These are phyloP conservation scores for Callorhinus ursinus DNA, from an alignment of 2,113 vertebrate species.

Conservation along the genomic window DNA sequence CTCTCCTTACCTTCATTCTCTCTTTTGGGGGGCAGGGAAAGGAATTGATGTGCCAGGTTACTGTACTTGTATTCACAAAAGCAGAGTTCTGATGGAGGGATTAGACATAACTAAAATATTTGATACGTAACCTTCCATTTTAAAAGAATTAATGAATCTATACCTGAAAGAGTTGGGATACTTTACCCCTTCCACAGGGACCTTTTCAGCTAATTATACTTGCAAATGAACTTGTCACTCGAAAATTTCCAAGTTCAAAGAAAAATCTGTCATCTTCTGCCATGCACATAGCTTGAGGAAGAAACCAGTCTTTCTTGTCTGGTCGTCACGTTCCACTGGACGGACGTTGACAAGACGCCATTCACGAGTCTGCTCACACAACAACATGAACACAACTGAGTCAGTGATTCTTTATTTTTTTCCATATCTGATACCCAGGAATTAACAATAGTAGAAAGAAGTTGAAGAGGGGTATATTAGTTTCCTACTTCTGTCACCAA, in stretches of 20 bases:
- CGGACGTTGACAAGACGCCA: not conserved
- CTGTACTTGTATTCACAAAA: slow-evolving; percentile 14
- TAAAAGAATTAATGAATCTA: slow-evolving; percentile 43
- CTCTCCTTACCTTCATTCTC: not conserved
- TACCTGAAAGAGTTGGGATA: slow-evolving; percentile 22
- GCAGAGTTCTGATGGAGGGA: not conserved
- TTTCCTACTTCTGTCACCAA: not conserved
- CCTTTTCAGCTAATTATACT: slow-evolving; percentile 30
- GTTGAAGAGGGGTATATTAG: not conserved
- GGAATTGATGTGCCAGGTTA: not conserved
- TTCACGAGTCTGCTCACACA: not conserved
- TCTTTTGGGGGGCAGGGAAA: not conserved
- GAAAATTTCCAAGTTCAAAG: slow-evolving; percentile 50
- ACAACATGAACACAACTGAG: not conserved
- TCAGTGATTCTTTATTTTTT: not conserved
- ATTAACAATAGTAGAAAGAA: not conserved
- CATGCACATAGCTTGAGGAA: not conserved
- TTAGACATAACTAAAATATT: slow-evolving; percentile 32
- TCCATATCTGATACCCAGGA: not conserved
- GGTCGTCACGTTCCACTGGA: not conserved
- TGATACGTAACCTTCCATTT: slow-evolving; percentile 48
- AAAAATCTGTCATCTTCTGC: slow-evolving; percentile 35
- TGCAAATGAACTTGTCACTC: slow-evolving; percentile 18
- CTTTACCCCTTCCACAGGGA: slow-evolving; percentile 32
- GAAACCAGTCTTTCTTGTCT: not conserved